Evolutionary conservation across 2,797 vertebrate genomes (phyloP), one percentile per base, ranked within the genome.

Genomic region (Zenarchopterus dispar): DNA sequence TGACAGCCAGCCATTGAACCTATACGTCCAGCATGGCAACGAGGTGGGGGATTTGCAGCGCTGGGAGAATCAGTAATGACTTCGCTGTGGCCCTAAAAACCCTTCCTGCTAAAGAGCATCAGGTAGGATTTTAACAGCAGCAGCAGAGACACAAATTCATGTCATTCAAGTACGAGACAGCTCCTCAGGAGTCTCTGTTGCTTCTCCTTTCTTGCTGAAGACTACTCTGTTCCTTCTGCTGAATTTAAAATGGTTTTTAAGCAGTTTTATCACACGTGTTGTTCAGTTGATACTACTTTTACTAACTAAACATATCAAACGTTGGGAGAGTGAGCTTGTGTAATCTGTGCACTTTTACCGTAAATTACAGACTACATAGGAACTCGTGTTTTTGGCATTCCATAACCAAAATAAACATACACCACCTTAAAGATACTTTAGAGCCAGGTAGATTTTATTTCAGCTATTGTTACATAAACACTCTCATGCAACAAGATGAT

Each of bases 21-120:
- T 1, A n/a, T 13, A 4, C 13, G 18, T 81, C 63, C 73, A 88
- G 90, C 0, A 94, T 94, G 94, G 89, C 90, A 43, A 86, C 94
- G 4, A 84, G 85, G 62, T 96, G 94, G 95, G 95, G 94, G 0
- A 92, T 97, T 64, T 94, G 95, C 52, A 85, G 94, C 2, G 91
- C 86, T 0, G 95, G 95, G 10, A 92, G 87, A 22, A 95, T 96
- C 81, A 91, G 92, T 68, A 74, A 92, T 43, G 94, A 96, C 58
- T 96, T 96, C 51, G 81, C 91, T 0, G 90, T 94, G 22, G 90
- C 92, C 6, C 78, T 96, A 69, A 92, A 78, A 57, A 85, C 85
- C 31, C 93, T 96, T 43, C 88, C 94, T 8, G 39, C 78, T 5
- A 91, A 91, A 26, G 88, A 95, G 10, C 94, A 96, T 18, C 90